phyloP scores from a whole-genome alignment of 2,113 vertebrate genomes.

The Erythrocercus mccallii region DNA sequence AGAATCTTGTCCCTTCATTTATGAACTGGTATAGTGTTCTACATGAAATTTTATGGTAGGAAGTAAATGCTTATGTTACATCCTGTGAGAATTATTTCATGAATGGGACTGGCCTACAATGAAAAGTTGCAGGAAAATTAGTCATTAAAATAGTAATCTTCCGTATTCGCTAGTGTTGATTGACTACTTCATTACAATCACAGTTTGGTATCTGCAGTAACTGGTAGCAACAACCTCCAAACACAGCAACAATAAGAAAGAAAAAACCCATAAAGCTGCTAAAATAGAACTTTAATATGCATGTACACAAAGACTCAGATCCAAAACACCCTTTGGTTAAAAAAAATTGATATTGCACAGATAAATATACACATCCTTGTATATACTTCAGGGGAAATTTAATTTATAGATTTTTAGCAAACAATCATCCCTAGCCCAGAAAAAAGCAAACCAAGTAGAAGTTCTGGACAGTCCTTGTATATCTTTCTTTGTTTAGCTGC shows the following conservation, averaged over 20 bases:
- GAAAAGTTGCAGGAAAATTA: slow-evolving; percentile 34
- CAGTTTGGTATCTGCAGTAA: slow-evolving; percentile 36
- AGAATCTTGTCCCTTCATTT: background rate
- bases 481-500: background rate
- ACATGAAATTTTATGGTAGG: background rate
- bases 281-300: background rate
- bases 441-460: background rate
- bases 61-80: background rate
- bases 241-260: background rate
- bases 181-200: slow-evolving; percentile 55
- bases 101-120: background rate
- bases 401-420: background rate
- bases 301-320: background rate
- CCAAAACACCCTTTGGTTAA: background rate
- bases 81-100: slow-evolving; percentile 8
- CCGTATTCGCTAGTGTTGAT: background rate
- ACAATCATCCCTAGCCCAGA: background rate
- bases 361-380: background rate
- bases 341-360: background rate
- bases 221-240: background rate
- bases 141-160: slow-evolving; percentile 42
- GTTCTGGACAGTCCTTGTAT: background rate
- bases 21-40: background rate
- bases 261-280: background rate
- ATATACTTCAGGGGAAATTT: background rate